These are phyloP conservation scores for Nephrotoma appendiculata DNA, from an alignment of 2,888 invertebrate genomes.

Conservation along the genomic window DNA sequence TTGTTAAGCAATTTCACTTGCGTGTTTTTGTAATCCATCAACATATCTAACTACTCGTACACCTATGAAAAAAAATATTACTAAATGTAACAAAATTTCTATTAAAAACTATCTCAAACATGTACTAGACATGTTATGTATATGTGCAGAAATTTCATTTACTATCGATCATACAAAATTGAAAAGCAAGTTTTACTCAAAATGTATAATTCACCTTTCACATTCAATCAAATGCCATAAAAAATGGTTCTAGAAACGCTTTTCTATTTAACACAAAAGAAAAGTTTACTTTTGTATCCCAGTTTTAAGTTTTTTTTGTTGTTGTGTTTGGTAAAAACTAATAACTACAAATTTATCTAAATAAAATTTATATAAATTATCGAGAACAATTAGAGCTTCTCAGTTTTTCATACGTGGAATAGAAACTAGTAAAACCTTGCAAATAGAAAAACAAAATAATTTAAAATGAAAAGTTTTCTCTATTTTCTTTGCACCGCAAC, in stretches of 20 bases:
- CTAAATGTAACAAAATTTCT: background rate
- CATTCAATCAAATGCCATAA: background rate
- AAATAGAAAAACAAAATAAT: background rate
- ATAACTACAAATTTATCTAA: background rate
- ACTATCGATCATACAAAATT: background rate
- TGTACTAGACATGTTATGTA: background rate
- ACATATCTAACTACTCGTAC: background rate
- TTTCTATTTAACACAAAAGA: background rate
- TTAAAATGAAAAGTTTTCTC: background rate
- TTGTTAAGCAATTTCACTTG: background rate
- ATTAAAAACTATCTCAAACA: background rate
- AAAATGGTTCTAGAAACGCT: background rate
- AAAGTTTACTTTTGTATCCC: background rate
- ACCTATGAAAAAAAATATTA: background rate
- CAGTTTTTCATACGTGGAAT: background rate
- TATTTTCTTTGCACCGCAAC: background rate
- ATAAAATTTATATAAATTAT: background rate
- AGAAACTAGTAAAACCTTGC: background rate
- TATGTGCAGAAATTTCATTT: background rate
- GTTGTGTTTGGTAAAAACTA: background rate
- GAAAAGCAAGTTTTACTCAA: background rate
- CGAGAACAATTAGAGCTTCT: background rate
- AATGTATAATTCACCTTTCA: background rate
- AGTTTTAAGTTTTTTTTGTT: background rate
- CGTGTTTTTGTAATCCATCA: background rate